These are phyloP conservation scores for Aricia artaxerxes DNA, from an alignment of 2,888 invertebrate species.

Conservation along the genomic window DNA sequence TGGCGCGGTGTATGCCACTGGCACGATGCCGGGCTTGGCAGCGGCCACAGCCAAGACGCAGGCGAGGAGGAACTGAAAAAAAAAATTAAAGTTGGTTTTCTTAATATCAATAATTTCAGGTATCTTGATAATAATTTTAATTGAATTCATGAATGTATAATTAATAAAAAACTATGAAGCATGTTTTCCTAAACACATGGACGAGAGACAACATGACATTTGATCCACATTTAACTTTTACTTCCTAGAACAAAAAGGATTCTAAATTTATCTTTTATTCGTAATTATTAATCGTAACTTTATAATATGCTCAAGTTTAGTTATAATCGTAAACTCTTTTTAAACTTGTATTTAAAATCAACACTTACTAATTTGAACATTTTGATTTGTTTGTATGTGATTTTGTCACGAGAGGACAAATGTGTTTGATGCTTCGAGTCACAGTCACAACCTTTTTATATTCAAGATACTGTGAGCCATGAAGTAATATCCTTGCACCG, in stretches of 20 bases:
- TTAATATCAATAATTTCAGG: not conserved
- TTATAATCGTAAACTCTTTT: not conserved
- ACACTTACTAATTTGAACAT: constrained; percentile 55
- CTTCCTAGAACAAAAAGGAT: not conserved
- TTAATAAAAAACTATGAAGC: no score
- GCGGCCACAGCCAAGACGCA: constrained; percentile 72
- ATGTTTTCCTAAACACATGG: no score
- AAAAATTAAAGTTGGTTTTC: not conserved
- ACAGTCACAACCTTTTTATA: constrained; percentile 52
- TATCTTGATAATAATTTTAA: no score
- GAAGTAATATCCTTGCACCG: constrained; percentile 36
- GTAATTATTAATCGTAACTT: not conserved
- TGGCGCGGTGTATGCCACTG: constrained; percentile 50
- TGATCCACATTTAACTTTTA: no score
- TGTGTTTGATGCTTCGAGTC: constrained; percentile 45
- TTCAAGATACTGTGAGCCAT: constrained; percentile 35
- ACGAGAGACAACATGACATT: not conserved
- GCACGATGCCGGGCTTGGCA: constrained; percentile 59
- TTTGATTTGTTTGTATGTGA: constrained; percentile 41
- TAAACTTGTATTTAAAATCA: constrained; percentile 30
- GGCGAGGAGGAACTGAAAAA: constrained; percentile 64
- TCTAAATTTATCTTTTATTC: no score
- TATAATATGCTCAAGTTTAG: not conserved
- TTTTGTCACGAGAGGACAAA: constrained; percentile 39
- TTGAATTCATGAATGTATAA: no score